Evolutionary conservation across 2,888 invertebrate genomes (phyloP), one percentile per base, ranked within the genome.

Genomic region (Drosophila trichaetosa): DNA sequence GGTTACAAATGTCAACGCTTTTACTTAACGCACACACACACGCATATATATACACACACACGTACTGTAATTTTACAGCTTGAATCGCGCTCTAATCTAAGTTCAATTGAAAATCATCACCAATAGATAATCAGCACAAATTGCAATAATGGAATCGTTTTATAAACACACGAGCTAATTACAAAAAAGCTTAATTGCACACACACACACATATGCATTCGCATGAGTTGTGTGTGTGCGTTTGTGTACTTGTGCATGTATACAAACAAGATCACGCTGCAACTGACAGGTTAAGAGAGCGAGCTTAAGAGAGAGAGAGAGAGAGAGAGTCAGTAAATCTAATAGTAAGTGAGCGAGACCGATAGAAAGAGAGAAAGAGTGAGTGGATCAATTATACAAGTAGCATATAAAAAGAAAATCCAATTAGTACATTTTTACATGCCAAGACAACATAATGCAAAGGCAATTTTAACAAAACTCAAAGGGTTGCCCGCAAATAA

Each of bases 401-500:
- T 73, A 73, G 71, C 71, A 38, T 38, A 74, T 69, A 59, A 80
- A 77, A 70, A 72, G 53, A 56, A 75, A 74, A 73, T 76, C 76
- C 83, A 85, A 85, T 87, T 85, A 79, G 61, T 65, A 49, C 33
- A 71, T 75, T 82, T 87, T 87, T 80, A 74, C 76, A 70, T 75
- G 64, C 59, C 62, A 69, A 78, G 71, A 71, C 73, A 76, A 68
- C 70, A 73, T 74, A 73, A 76, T 82, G 75, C 73, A 63, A 59
- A 79, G 75, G 81, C 73, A 79, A 78, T 79, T 85, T 70, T 76
- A 82, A 79, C 78, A 85, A 79, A 75, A 82, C 77, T 69, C 71
- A 74, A 82, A 76, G 83, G 85, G 76, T 79, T 79, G 76, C 71
- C 81, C 79, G 69, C 75, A 76, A 87, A 79, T 79, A 79, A 85